Evolutionary conservation across 2,888 invertebrate genomes (phyloP).

Genomic region (Drosophila longiperda): DNA sequence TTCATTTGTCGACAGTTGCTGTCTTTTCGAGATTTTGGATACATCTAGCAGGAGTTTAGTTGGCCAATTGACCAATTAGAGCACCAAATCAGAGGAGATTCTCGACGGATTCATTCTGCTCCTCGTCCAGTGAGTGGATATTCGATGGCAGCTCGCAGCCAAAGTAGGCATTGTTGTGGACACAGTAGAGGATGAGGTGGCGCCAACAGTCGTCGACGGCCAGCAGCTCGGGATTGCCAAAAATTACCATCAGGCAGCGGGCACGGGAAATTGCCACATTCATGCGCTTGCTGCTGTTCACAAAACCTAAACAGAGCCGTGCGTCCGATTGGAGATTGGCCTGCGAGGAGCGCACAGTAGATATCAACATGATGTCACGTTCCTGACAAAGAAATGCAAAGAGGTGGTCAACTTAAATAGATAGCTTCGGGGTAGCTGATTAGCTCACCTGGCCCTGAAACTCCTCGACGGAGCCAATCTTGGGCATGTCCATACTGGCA

Average conservation of each 20-base stretch:
- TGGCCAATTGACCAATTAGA: neutral
- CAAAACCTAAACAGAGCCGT: constrained; percentile 89
- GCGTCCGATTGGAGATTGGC: constrained; percentile 85
- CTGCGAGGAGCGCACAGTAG: constrained; percentile 88
- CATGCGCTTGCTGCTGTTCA: constrained; percentile 91
- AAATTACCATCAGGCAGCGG: constrained; percentile 89
- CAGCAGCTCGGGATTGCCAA: constrained; percentile 93
- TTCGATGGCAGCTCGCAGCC: constrained; percentile 88
- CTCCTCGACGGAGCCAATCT: constrained; percentile 93
- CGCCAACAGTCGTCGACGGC: constrained; percentile 89
- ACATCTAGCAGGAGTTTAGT: constrained; percentile 23
- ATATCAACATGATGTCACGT: constrained; percentile 88
- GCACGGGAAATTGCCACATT: constrained; percentile 96
- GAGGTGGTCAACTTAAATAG: neutral
- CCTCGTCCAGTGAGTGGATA: constrained; percentile 27
- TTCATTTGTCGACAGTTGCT: constrained; percentile 7
- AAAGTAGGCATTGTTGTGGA: constrained; percentile 88
- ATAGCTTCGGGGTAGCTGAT: neutral
- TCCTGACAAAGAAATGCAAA: constrained; percentile 66
- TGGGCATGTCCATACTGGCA: constrained; percentile 86
- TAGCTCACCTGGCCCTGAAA: constrained; percentile 92
- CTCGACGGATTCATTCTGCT: neutral
- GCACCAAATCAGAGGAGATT: constrained; percentile 5
- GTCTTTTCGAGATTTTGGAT: constrained; percentile 25
- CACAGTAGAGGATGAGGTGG: constrained; percentile 87